These are phyloP conservation scores for Hippocampus guttulatus DNA, from an alignment of 2,113 vertebrate species.

Conservation along the genomic window DNA sequence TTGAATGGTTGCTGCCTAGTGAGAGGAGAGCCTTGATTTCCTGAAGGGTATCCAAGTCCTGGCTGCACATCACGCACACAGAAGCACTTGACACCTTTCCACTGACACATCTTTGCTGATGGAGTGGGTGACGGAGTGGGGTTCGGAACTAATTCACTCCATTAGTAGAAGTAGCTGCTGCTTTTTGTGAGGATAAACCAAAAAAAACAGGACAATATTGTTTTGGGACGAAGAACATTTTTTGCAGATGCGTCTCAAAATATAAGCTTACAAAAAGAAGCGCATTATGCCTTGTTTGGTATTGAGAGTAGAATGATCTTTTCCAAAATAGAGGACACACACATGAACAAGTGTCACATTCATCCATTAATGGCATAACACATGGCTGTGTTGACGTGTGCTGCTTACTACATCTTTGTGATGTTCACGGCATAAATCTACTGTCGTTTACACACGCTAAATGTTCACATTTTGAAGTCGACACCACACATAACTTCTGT, in stretches of 20 bases:
- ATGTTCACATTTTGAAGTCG: neutral
- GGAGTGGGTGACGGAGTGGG: neutral
- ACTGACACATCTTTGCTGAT: slow-evolving; percentile 18
- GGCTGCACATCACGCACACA: slow-evolving; percentile 19
- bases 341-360: neutral
- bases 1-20: slow-evolving; percentile 2
- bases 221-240: neutral
- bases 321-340: neutral
- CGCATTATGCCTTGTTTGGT: neutral
- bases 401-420: neutral
- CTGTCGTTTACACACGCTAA: neutral
- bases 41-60: slow-evolving; percentile 14
- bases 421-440: neutral
- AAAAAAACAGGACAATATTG: neutral
- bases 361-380: neutral
- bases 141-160: neutral
- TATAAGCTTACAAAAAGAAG: neutral
- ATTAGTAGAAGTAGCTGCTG: slow-evolving; percentile 21
- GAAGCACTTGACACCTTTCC: slow-evolving; percentile 22
- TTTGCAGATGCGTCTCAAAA: neutral
- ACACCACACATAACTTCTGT: neutral
- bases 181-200: slow-evolving; percentile 33
- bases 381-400: neutral
- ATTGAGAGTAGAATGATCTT: neutral
- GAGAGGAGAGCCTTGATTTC: slow-evolving; percentile 4